Base-by-base conservation (phyloP, 2,888 invertebrate species). In the Julus scanicus region DNA sequence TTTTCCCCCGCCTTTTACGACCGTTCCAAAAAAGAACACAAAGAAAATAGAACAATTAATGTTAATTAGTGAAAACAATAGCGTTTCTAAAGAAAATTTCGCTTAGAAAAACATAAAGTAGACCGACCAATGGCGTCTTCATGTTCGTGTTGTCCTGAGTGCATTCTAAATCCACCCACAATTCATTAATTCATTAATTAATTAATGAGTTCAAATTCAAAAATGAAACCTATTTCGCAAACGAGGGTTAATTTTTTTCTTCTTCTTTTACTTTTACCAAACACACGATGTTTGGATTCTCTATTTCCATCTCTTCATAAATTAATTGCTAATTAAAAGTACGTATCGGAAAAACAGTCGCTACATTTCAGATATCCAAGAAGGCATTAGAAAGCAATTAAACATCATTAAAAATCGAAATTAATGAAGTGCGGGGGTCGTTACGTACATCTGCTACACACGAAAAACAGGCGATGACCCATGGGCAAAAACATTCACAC, bases 401-500 rank as follows among this genome's bases (percentile, higher is more conserved):
- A 63, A 63, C 63, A 63, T 63, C 63, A 63, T 63, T 63, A 63
- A 63, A 63, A 63, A 53, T 63, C 63, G 63, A 63, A 63, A 63
- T 63, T 63, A 63, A 63, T 63, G 63, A 63, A 63, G 63, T 63
- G n/a, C 63, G 63, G n/a, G 1, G 20, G 5, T 4, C 9, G 13
- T 49, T 49, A 49, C 49, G 49, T 49, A n/a, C n/a, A n/a, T n/a
- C n/a, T n/a, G n/a, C n/a, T n/a, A n/a, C n/a, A n/a, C n/a, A n/a
- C n/a, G n/a, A n/a, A n/a, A n/a, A n/a, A n/a, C n/a, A n/a, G n/a
- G n/a, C n/a, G n/a, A n/a, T n/a, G n/a, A n/a, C n/a, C n/a, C n/a
- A n/a, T n/a, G n/a, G n/a, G n/a, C n/a, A n/a, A n/a, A n/a, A n/a
- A n/a, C n/a, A n/a, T n/a, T n/a, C n/a, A n/a, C n/a, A n/a, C n/a